These are phyloP conservation scores for Sylvilagus bachmani DNA, from an alignment of 2,113 vertebrate species.

Conservation along the genomic window DNA sequence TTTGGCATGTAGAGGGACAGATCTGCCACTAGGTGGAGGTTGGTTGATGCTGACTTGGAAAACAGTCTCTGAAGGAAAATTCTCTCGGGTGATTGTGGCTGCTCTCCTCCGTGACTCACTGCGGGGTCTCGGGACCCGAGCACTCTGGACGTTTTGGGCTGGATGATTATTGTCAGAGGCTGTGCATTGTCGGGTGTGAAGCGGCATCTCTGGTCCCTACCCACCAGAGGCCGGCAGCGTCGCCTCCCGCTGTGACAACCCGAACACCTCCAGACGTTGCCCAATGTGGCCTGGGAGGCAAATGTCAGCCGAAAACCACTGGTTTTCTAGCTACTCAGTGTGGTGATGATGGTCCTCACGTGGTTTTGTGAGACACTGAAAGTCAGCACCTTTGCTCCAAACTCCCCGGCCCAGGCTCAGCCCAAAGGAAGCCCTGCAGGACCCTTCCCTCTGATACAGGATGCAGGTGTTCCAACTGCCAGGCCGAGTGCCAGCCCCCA, in stretches of 20 bases:
- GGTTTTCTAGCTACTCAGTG: not conserved
- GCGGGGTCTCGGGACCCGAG: not conserved
- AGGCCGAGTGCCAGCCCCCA: too few relatives aligned
- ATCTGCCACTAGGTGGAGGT: not conserved
- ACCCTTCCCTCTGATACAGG: not conserved
- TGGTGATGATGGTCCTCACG: not conserved
- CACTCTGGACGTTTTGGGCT: not conserved
- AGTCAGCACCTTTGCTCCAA: not conserved
- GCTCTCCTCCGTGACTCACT: not conserved
- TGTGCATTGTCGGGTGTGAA: not conserved
- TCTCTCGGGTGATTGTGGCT: not conserved
- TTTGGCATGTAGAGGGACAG: not conserved
- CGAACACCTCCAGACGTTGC: not conserved
- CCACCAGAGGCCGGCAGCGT: not conserved
- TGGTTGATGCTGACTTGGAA: not conserved
- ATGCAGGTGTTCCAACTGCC: too few relatives aligned
- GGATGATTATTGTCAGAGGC: not conserved
- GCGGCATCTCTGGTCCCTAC: not conserved
- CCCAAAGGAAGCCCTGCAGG: too few relatives aligned
- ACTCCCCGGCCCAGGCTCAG: not conserved
- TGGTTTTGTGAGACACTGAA: not conserved
- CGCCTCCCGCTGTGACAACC: not conserved
- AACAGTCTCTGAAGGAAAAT: not conserved
- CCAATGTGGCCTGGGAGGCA: not conserved
- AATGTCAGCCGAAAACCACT: not conserved